phyloP scores from a whole-genome alignment of 2,113 vertebrate genomes.

The Verasper variegatus region DNA sequence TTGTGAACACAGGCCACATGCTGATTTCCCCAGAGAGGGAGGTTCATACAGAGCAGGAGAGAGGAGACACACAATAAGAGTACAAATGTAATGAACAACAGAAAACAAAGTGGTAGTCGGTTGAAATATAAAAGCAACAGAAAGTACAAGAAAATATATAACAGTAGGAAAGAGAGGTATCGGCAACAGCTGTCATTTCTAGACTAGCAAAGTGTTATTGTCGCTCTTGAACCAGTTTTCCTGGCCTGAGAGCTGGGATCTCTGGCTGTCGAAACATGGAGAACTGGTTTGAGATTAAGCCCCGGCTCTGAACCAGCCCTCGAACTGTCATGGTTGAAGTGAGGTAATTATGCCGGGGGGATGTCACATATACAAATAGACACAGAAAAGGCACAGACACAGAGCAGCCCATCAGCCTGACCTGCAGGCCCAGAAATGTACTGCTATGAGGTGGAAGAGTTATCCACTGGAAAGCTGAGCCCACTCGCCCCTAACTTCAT shows the following conservation, averaged over 20 bases:
- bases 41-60: background rate
- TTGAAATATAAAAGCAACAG: conserved; percentile 1
- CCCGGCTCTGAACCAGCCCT: background rate
- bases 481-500: no score
- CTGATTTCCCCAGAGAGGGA: background rate
- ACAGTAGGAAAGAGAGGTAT: background rate
- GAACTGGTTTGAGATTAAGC: background rate
- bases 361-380: background rate
- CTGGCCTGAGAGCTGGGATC: background rate
- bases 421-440: no score
- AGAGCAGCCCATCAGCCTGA: no score
- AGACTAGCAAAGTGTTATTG: no score
- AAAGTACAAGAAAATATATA: background rate
- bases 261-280: background rate
- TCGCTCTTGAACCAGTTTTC: background rate
- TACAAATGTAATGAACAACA: background rate
- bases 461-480: no score
- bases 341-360: background rate
- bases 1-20: background rate
- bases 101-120: background rate
- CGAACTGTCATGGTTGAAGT: background rate
- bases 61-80: conserved; percentile 8
- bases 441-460: no score
- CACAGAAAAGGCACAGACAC: no score
- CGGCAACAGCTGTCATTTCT: background rate